Base-by-base conservation (phyloP, 1,140 invertebrate species). In the Saccostrea glomerata region DNA sequence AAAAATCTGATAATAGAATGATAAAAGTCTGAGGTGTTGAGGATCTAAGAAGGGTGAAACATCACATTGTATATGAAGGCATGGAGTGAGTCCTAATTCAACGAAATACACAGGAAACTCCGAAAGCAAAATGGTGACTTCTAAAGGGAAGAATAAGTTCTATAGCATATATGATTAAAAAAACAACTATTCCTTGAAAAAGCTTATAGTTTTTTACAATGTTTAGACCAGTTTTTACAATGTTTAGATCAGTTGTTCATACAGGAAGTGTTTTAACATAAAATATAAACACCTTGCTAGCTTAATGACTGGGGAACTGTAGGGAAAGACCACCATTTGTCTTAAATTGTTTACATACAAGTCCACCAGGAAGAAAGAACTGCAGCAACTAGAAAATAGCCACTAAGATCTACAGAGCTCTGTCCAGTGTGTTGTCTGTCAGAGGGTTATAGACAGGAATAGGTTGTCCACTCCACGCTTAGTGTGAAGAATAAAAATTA, bases 231-330 rank as follows among this genome's bases (percentile, higher is more conserved):
- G 58, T 20, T 60, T 20, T 17, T 63, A 20, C 15, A n/a, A n/a
- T 63, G 6, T 63, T 63, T 63, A n/a, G 47, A 47, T 47, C 47
- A 47, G 47, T 47, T 6, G 47, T 47, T 47, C 17, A 63, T 20
- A 63, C 58, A 63, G 58, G 58, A 63, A 63, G 58, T 63, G 58
- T 63, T 63, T 63, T 15, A 20, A 63, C 58, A 63, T 63, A 63
- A 63, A 63, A n/a, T 47, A 17, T 20, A 63, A 63, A 63, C 58
- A 63, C 58, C 58, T 5, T 63, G 15, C 58, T 20, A 63, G 47
- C 47, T 47, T 2, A 47, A 47, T 47, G 47, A 47, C 47, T 47
- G 9, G 47, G 47, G 47, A 47, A 47, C 47, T 47, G 47, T 47
- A 47, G 47, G 58, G n/a, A 17, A 3, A 63, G 17, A 15, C 17